A percentile compares a stretch with the other conserved stretches of the same genome.
Evolutionary conservation across 2,797 vertebrate species (phyloP).

Genomic region (Labeo calbasu): DNA sequence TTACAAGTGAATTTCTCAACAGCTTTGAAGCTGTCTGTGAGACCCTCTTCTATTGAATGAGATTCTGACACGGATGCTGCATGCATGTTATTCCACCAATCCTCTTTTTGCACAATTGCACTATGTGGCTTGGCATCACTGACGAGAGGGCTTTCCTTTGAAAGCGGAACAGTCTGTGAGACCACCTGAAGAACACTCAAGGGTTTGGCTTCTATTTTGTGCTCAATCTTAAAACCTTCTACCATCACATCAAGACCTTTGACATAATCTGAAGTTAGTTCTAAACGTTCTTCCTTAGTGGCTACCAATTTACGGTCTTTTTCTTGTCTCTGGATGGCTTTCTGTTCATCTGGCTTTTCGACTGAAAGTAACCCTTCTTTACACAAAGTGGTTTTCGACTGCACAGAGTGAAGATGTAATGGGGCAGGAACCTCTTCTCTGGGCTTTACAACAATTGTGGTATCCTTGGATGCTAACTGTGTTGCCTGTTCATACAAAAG

Average conservation of each 20-base stretch:
- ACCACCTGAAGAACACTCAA: conserved; percentile 75
- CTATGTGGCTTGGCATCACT: conserved; percentile 72
- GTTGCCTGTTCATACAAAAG: conserved; percentile 67
- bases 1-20: conserved; percentile 67
- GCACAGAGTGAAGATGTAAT: conserved; percentile 71
- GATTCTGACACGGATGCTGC: conserved; percentile 75
- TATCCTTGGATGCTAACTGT: conserved; percentile 62
- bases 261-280: conserved; percentile 74
- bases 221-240: conserved; percentile 66
- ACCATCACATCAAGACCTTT: conserved; percentile 72
- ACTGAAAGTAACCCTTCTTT: conserved; percentile 78
- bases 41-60: conserved; percentile 74
- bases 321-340: conserved; percentile 76
- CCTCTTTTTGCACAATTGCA: conserved; percentile 82
- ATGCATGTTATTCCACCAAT: conserved; percentile 76
- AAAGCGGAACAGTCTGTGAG: conserved; percentile 74
- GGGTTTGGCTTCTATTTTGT: conserved; percentile 71
- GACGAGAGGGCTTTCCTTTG: conserved; percentile 78
- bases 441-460: conserved; percentile 58
- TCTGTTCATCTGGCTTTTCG: conserved; percentile 72
- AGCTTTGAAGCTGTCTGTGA: conserved; percentile 65
- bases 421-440: conserved; percentile 62
- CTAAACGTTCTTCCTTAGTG: conserved; percentile 74
- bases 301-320: conserved; percentile 71
- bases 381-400: conserved; percentile 67